A percentile compares a stretch with the other conserved stretches of the same genome.
phyloP scores from a whole-genome alignment of 2,888 invertebrate genomes.

The Epirrhoe alternata region DNA sequence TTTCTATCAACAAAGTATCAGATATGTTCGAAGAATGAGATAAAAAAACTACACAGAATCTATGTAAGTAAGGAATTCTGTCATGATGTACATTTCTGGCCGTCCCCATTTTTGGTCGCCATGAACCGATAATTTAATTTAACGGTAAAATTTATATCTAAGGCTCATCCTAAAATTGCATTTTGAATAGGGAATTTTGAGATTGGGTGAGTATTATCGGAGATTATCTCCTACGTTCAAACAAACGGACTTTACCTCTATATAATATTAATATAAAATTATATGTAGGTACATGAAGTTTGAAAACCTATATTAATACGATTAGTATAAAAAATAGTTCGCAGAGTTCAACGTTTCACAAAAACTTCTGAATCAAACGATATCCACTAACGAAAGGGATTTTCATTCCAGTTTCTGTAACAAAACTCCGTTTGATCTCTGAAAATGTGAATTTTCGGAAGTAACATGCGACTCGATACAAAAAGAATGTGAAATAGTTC shows the following conservation, averaged over 20 bases:
- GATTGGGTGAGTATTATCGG: no score
- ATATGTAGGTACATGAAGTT: neutral
- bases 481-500: conserved; percentile 30
- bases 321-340: neutral
- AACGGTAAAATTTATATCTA: no score
- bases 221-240: no score
- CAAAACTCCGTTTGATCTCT: conserved; percentile 21
- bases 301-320: neutral
- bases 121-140: no score
- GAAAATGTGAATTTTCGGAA: conserved; percentile 20
- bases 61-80: no score
- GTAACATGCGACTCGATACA: conserved; percentile 25
- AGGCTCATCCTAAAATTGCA: neutral
- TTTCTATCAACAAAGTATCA: conserved; percentile 37
- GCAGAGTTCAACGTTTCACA: neutral
- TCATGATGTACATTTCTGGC: no score
- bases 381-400: neutral
- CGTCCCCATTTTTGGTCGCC: no score
- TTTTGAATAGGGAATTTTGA: neutral
- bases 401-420: conserved; percentile 14
- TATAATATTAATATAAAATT: no score
- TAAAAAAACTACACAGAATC: neutral
- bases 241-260: no score
- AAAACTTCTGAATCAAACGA: conserved; percentile 9
- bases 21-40: conserved; percentile 10